These are phyloP conservation scores for Tricholaema leucomelas DNA, from an alignment of 2,113 vertebrate genomes.

Conservation along the genomic window DNA sequence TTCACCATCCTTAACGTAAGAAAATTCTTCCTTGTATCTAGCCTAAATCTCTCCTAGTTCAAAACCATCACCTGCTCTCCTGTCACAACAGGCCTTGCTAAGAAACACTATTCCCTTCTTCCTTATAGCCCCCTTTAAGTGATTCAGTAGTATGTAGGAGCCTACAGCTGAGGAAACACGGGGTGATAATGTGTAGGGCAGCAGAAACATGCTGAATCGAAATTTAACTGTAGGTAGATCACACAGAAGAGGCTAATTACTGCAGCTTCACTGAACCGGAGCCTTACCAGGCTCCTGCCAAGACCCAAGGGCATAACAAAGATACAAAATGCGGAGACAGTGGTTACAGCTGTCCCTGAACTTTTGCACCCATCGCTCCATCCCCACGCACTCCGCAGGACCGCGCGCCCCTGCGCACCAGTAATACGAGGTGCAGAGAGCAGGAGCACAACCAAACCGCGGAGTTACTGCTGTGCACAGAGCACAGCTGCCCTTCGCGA, in stretches of 20 bases:
- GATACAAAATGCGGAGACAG: background rate
- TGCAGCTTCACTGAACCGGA: background rate
- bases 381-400: background rate
- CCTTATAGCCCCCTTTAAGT: too few relatives aligned
- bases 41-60: too few relatives aligned
- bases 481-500: fast-evolving
- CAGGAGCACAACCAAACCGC: fast-evolving
- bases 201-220: background rate
- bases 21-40: too few relatives aligned
- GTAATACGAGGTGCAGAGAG: fast-evolving
- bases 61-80: too few relatives aligned
- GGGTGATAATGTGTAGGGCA: fast-evolving
- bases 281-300: background rate
- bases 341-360: fast-evolving
- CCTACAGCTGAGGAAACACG: background rate
- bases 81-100: too few relatives aligned
- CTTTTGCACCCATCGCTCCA: fast-evolving
- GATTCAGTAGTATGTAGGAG: background rate
- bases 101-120: too few relatives aligned
- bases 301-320: constrained; percentile 11
- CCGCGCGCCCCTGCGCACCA: background rate
- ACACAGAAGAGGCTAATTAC: background rate
- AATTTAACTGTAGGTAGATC: background rate
- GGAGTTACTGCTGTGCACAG: fast-evolving
- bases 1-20: too few relatives aligned